Base-by-base conservation (phyloP, 2,113 vertebrate species). In the Coptodon bakossiorum region DNA sequence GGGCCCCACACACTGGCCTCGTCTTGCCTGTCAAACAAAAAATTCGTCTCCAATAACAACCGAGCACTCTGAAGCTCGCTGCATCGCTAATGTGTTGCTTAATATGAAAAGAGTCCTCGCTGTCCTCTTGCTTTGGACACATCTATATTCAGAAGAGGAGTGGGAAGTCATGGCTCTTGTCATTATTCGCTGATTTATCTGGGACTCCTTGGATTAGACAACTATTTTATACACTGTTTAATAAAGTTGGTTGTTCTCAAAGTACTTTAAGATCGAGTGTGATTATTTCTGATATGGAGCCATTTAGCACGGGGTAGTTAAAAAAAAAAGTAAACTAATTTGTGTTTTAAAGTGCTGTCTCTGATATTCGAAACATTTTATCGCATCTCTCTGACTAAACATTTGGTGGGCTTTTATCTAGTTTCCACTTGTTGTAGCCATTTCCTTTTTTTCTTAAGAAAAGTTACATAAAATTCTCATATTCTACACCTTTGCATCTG, bases 21-120 rank as follows among this genome's bases (percentile, higher is more conserved):
- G 78, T 91, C 90, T 89, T 91, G 71, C 78, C 68, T 86, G 91
- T 93, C 83, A 87, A 84, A 89, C 71, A 85, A 50, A 89, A 91
- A 87, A 88, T 80, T 76, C 3, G 36, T 89, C 93, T 89, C 86
- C 84, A 86, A 80, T 89, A 95, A 91, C 92, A 91, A 86, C 87
- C 6, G 29, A 92, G 81, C 76, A 3, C 71, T 43, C 53, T 4
- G 14, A 3, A 31, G 56, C 87, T 40, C 6, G 14, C 56, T 90
- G 83, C 90, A 91, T 86, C 2, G 17, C 73, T 87, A 79, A 93
- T 93, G 89, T 85, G 88, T 71, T 80, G 81, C 36, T 86, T 56
- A 85, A 57, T 89, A 56, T 81, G 45, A 80, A 83, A 17, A 66
- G 43, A 80, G 24, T 45, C 82, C 31, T 36, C 57, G 10, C 81